Base-by-base conservation (phyloP, 1,140 invertebrate species). In the Tetramorium parvispinum region DNA sequence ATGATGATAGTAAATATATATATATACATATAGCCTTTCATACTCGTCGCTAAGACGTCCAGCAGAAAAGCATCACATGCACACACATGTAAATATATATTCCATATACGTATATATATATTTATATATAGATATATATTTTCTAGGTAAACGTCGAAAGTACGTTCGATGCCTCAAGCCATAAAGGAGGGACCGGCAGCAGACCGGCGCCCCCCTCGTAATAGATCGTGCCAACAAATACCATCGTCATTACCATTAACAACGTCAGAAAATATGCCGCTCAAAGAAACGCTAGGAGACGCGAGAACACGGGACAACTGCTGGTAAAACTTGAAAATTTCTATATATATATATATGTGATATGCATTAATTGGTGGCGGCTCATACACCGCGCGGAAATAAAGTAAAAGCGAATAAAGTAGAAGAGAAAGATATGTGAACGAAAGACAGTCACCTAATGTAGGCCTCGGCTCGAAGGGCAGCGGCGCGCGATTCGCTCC, bases 131-230 rank as follows among this genome's bases (percentile, higher is more conserved):
- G 16, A 87, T 68, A 68, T 68, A 68, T 85, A 53, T 71, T 27
- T 51, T 71, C 83, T 86, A 86, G 77, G 71, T 59, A 79, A 85
- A 87, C 46, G 87, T 89, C 71, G 21, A 78, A 86, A 83, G 61
- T 92, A 92, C 89, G 87, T 92, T 93, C 82, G 92, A 94, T 94
- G 93, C 92, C 92, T 95, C 92, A 93, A 94, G 93, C 93, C 91
- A 93, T 92, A 91, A 88, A 91, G 92, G 76, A 49, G 85, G 88
- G 57, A 55, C 59, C 76, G 66, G 88, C 83, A 87, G 53, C 68
- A 89, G 57, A 87, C 89, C 82, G 40, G 24, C 63, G 11, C 21
- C 18, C 89, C 73, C 91, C 85, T 91, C 89, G 88, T 86, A 59
- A 83, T 83, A 86, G 88, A 93, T 81, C 93, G 94, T 94, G 93